Percentiles rank a stretch among this genome's conserved stretches.
These are phyloP conservation scores for Oostethus manadensis DNA, from an alignment of 2,113 vertebrate species.

Conservation along the genomic window DNA sequence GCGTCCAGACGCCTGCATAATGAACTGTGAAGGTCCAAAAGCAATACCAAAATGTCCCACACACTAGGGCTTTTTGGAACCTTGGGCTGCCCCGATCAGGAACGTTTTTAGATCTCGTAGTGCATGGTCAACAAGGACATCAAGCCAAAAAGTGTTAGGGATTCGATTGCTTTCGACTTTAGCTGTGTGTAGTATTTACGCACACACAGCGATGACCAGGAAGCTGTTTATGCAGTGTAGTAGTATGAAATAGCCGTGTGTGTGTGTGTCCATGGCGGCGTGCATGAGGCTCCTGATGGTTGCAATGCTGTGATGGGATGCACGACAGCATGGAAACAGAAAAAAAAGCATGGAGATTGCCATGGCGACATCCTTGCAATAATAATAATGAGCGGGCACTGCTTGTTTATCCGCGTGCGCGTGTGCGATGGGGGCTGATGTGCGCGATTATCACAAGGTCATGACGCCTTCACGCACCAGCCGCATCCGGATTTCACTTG, in stretches of 20 bases:
- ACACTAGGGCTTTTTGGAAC: neutral
- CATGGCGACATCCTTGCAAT: slow-evolving; percentile 60
- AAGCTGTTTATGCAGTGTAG: neutral
- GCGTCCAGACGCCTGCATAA: neutral
- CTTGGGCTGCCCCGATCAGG: neutral
- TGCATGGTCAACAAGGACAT: neutral
- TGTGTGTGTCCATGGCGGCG: slow-evolving; percentile 50
- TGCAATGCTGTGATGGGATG: slow-evolving; percentile 63
- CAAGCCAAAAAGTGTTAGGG: no score
- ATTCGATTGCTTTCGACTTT: neutral
- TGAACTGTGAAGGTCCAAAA: neutral
- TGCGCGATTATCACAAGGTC: slow-evolving; percentile 72
- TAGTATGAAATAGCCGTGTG: neutral
- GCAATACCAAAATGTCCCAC: no score
- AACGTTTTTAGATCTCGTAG: neutral
- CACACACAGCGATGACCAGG: neutral
- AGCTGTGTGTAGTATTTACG: neutral
- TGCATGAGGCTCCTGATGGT: slow-evolving; percentile 62
- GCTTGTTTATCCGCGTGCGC: slow-evolving; percentile 56
- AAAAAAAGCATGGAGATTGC: slow-evolving; percentile 70
- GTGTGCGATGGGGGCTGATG: slow-evolving; percentile 54
- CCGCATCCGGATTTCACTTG: slow-evolving; percentile 48
- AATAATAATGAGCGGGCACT: slow-evolving; percentile 32
- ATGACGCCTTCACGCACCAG: slow-evolving; percentile 52
- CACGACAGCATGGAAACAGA: slow-evolving; percentile 74